Base-by-base conservation (phyloP, 2,888 invertebrate species). In the Chydorus sphaericus region DNA sequence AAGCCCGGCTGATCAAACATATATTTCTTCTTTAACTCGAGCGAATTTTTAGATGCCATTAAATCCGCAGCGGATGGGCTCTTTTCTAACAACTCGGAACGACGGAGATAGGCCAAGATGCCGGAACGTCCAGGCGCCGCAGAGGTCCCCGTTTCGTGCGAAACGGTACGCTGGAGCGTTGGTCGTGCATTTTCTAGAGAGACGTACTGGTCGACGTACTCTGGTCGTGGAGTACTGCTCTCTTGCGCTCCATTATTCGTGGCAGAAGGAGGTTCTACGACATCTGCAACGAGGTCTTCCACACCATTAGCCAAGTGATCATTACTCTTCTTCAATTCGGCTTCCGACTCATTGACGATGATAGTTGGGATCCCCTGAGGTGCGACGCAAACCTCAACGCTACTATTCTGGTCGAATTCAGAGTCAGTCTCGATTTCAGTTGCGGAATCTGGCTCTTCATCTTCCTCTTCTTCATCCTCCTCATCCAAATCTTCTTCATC, bases 351-450 rank as follows among this genome's bases (percentile, higher is more conserved):
- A 65, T 83, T 81, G 60, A 83, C 79, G 54, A 83, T 76, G 57
- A 87, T 86, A 61, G 83, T 80, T 11, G 88, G 89, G 28, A 83
- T 78, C 61, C 82, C 80, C 30, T 73, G 74, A 54, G 82, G 78
- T 1, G 80, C 80, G 14, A 54, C 29, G 23, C 83, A 83, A 1
- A 77, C 78, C 18, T 72, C 72, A 39, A 57, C 57, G 31, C 73
- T 70, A 55, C 82, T 83, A 65, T 89, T 88, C 60, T 86, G 82
- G 61, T 87, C 90, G 66, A 91, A 90, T 72, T 91, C 90, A 28
- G 90, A 90, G 72, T 91, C 90, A 0, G 90, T 90, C 50, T 89
- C 89, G 63, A 90, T 90, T 74, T 90, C 90, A 1, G 90, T 90
- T 2, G 87, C 89, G 7, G 88, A 89, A 64, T 89, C 89, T 62